Percentiles rank a stretch among this genome's conserved stretches.
Evolutionary conservation across 2,888 invertebrate species (phyloP).

Genomic region (Cyrtodaria siliqua): DNA sequence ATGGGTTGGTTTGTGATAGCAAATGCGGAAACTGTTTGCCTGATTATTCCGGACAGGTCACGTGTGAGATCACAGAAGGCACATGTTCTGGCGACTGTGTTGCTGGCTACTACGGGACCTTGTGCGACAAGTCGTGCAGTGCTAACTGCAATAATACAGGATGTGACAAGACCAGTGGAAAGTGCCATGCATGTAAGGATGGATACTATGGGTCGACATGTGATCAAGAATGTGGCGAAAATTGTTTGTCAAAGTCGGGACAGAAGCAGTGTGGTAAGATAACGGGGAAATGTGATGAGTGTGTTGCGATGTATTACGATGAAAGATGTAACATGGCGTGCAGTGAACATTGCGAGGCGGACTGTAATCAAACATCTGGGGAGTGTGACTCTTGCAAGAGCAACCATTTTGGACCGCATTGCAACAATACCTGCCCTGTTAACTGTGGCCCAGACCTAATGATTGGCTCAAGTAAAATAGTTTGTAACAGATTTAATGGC

Average conservation of each 20-base stretch:
- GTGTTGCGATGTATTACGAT: not conserved
- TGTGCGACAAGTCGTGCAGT: slow-evolving; percentile 1
- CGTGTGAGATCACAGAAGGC: slow-evolving; percentile 10
- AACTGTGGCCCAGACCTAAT: slow-evolving; percentile 14
- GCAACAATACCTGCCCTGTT: slow-evolving; percentile 19
- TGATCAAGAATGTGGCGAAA: slow-evolving; percentile 13
- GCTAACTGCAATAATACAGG: slow-evolving; percentile 12
- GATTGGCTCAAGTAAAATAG: no score
- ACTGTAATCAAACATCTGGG: slow-evolving; percentile 10
- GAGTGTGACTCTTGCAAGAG: slow-evolving; percentile 25
- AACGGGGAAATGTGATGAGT: not conserved
- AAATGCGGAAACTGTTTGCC: not conserved
- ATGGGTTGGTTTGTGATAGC: slow-evolving; percentile 27
- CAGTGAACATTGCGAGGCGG: not conserved
- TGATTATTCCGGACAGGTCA: not conserved
- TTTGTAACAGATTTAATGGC: not conserved
- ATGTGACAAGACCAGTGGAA: slow-evolving; percentile 19
- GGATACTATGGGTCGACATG: slow-evolving; percentile 35
- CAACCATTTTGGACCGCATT: slow-evolving; percentile 25
- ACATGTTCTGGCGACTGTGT: slow-evolving; percentile 17
- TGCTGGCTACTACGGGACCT: not conserved
- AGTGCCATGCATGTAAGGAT: slow-evolving; percentile 12
- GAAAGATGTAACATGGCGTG: not conserved
- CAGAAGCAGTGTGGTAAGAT: not conserved
- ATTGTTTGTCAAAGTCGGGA: slow-evolving; percentile 6